phyloP scores from a whole-genome alignment of 2,113 vertebrate species.

The Urocitellus parryii region DNA sequence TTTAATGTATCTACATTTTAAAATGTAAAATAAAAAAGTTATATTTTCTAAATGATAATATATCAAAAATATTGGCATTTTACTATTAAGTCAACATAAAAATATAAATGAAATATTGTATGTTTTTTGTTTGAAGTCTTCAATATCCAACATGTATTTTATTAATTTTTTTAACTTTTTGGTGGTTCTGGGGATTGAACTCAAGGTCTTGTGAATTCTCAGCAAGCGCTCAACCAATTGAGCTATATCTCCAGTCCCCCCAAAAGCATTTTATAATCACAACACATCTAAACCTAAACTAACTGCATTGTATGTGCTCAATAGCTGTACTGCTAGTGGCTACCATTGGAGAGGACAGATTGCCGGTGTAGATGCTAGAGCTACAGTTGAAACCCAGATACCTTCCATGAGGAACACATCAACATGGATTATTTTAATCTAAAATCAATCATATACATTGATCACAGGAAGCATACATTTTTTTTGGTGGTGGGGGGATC shows the following conservation, averaged over 20 bases:
- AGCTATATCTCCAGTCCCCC: neutral
- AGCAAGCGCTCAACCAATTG: no score
- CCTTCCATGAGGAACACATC: neutral
- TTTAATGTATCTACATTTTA: neutral
- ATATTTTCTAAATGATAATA: neutral
- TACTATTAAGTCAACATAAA: neutral
- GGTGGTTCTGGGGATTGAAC: no score
- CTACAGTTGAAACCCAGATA: neutral
- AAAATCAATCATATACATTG: neutral
- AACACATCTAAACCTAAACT: neutral
- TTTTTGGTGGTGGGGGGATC: neutral
- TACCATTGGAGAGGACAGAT: neutral
- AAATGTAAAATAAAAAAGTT: neutral
- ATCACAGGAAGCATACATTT: neutral
- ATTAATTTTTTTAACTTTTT: neutral
- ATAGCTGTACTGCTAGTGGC: neutral
- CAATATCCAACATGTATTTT: neutral
- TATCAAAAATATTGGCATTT: neutral
- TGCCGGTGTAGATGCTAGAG: fast-evolving
- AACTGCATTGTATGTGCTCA: neutral
- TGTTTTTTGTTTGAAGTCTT: neutral
- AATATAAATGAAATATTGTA: neutral
- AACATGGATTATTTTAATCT: neutral
- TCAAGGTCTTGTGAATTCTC: no score
- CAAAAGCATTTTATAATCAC: neutral